Conservation (phyloP, 2,113 vertebrate genomes). For the Ivindomyrus marchei region DNA sequence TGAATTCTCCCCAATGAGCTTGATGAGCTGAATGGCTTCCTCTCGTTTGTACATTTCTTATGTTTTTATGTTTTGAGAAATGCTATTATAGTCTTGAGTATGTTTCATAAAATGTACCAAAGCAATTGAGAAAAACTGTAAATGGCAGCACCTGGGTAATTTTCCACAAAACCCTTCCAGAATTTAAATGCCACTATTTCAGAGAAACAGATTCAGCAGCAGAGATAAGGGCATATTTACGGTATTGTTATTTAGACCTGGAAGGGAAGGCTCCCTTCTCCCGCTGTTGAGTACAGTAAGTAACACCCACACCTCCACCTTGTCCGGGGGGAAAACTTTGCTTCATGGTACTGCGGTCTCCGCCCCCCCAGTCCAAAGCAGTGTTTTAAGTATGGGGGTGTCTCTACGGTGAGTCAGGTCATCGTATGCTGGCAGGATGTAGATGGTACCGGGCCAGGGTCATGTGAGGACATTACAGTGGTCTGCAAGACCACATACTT, state of each 20-base stretch:
- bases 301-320: constrained; percentile 38
- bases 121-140: background rate
- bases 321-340: constrained; percentile 22
- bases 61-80: too few relatives aligned
- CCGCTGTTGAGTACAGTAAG: constrained; percentile 17
- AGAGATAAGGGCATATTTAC: constrained; percentile 53
- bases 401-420: background rate
- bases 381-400: background rate
- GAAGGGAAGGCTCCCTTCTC: constrained; percentile 34
- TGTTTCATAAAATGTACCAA: background rate
- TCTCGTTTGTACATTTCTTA: too few relatives aligned
- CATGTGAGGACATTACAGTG: background rate
- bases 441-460: background rate
- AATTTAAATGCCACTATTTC: constrained; percentile 38
- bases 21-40: too few relatives aligned
- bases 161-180: constrained; percentile 19
- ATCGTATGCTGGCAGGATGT: background rate
- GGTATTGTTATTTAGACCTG: constrained; percentile 43
- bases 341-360: background rate
- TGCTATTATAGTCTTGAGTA: too few relatives aligned
- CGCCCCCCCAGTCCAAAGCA: background rate
- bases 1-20: too few relatives aligned
- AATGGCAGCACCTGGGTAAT: constrained; percentile 15
- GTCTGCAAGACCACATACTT: background rate
- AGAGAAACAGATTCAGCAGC: constrained; percentile 46